Evolutionary conservation across 1,140 invertebrate genomes (phyloP).

Genomic region (Drosophila equinoxialis): DNA sequence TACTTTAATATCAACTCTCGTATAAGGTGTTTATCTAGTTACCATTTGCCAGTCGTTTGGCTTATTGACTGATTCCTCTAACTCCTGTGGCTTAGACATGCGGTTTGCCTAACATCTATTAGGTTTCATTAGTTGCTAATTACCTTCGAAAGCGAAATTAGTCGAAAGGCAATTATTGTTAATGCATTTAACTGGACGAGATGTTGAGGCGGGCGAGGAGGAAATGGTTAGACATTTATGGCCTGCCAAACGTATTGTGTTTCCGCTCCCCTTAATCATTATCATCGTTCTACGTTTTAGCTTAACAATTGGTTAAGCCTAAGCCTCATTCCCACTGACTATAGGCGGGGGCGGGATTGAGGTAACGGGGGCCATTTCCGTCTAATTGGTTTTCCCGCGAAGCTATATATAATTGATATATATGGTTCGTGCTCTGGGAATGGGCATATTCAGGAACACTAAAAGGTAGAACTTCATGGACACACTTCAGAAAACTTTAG

Average conservation of each 20-base stretch:
- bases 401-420: constrained; percentile 13
- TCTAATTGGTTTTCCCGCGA: constrained; percentile 12
- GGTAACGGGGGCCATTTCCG: not conserved
- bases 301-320: constrained; percentile 3
- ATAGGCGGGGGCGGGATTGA: not conserved
- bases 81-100: constrained; percentile 45
- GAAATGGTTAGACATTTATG: constrained; percentile 49
- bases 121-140: constrained; percentile 75
- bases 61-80: constrained; percentile 60
- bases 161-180: constrained; percentile 73
- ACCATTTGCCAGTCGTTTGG: constrained; percentile 26
- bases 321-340: not conserved
- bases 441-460: not conserved
- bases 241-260: constrained; percentile 46
- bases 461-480: constrained; percentile 1
- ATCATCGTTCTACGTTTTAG: not conserved
- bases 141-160: constrained; percentile 75
- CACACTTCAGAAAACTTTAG: constrained; percentile 23
- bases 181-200: constrained; percentile 61
- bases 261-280: constrained; percentile 5
- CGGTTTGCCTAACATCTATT: constrained; percentile 50
- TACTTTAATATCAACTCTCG: constrained; percentile 22
- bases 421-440: constrained; percentile 1
- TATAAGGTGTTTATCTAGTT: constrained; percentile 59
- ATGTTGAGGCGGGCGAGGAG: not conserved